Percentiles rank a stretch among this genome's conserved stretches.
Evolutionary conservation across 2,888 invertebrate genomes (phyloP).

Genomic region (Panopea generosa): DNA sequence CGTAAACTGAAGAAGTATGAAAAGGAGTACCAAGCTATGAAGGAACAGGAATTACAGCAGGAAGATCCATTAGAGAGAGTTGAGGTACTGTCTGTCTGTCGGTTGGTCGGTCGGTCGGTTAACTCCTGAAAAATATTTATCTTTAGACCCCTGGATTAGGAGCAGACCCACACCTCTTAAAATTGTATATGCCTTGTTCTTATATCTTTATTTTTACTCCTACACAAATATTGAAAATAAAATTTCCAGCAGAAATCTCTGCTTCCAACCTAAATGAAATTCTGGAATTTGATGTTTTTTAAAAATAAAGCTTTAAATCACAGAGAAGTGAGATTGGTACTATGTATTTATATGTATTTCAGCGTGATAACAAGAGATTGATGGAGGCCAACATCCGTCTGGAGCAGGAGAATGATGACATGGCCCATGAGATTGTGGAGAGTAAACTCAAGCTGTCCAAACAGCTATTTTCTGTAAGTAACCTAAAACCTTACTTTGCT

Average conservation of each 20-base stretch:
- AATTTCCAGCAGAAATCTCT: too few species aligned
- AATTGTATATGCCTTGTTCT: too few species aligned
- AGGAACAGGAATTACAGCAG: constrained; percentile 87
- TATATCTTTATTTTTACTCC: too few species aligned
- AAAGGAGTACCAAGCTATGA: constrained; percentile 93
- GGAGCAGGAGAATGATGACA: constrained; percentile 88
- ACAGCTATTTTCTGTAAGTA: constrained; percentile 84
- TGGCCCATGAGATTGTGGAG: constrained; percentile 87
- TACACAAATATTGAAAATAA: too few species aligned
- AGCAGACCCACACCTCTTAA: too few species aligned
- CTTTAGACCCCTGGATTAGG: too few species aligned
- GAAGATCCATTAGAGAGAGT: constrained; percentile 86
- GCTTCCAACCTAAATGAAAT: too few species aligned
- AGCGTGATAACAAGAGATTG: constrained; percentile 86
- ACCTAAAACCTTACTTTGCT: neutral
- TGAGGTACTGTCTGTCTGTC: constrained; percentile 80
- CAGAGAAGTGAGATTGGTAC: too few species aligned
- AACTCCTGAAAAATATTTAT: too few species aligned
- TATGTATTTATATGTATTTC: constrained; percentile 45
- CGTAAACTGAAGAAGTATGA: constrained; percentile 97
- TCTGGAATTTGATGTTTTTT: too few species aligned
- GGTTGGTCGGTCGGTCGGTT: too few species aligned
- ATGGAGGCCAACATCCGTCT: constrained; percentile 87
- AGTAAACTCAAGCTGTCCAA: constrained; percentile 87
- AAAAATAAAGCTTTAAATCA: too few species aligned